Percentiles rank a stretch among this genome's conserved stretches.
phyloP scores from a whole-genome alignment of 2,888 invertebrate species.

The Cremastinae sp. region DNA sequence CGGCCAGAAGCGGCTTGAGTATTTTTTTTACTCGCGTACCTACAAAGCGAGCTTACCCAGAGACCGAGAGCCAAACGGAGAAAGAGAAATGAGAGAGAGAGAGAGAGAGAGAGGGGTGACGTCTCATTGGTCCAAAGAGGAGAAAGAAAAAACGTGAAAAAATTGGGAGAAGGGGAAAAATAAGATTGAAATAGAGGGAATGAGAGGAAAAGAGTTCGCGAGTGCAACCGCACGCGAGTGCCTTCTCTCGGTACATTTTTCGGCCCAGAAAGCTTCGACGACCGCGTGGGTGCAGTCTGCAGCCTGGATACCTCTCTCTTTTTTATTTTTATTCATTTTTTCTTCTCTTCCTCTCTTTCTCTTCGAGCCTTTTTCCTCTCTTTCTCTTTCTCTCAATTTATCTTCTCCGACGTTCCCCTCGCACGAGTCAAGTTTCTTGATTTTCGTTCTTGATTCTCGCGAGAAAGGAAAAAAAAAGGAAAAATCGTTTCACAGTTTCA shows the following conservation, averaged over 20 bases:
- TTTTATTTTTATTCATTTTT: slow-evolving; percentile 41
- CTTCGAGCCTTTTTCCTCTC: no score
- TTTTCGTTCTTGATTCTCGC: no score
- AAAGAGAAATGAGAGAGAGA: slow-evolving; percentile 14
- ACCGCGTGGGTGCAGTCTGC: slow-evolving; percentile 71
- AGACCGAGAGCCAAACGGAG: slow-evolving; percentile 21
- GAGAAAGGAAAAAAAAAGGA: no score
- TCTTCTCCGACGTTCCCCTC: no score
- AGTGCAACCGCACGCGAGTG: slow-evolving; percentile 39
- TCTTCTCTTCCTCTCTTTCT: slow-evolving; percentile 36
- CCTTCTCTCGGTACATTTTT: slow-evolving; percentile 67
- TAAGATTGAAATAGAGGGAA: slow-evolving; percentile 18
- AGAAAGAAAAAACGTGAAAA: slow-evolving; percentile 8
- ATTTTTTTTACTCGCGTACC: slow-evolving; percentile 61
- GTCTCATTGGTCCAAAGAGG: slow-evolving; percentile 3
- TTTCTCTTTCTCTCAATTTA: no score
- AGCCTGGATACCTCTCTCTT: slow-evolving; percentile 73
- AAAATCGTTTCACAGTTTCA: no score
- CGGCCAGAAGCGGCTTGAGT: slow-evolving; percentile 62
- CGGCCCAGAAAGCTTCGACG: slow-evolving; percentile 73
- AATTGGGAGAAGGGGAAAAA: slow-evolving; percentile 7
- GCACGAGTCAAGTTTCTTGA: no score
- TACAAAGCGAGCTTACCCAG: slow-evolving; percentile 39
- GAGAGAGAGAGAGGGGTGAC: slow-evolving; percentile 26
- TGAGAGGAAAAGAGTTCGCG: slow-evolving; percentile 37